Base-by-base conservation (phyloP, 2,888 invertebrate species). In the Drosophila setosimentum region DNA sequence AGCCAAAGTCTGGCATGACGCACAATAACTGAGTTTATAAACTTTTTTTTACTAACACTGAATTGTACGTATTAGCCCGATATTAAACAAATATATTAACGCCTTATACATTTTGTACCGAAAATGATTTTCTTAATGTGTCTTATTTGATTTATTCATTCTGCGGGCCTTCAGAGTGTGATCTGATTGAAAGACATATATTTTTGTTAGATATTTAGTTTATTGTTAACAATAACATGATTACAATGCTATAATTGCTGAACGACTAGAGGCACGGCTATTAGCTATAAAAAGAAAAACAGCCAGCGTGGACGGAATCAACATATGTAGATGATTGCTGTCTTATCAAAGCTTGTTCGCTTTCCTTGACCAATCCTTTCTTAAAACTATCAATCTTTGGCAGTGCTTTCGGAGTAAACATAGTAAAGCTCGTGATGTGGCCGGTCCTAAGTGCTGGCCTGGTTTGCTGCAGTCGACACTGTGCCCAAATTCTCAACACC, bases 301-400 rank as follows among this genome's bases (percentile, higher is more conserved):
- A 82, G 82, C 80, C 78, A 70, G 82, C 81, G 55, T 85, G 85
- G 85, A 85, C 87, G 85, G 85, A 87, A 87, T 87, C 72, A 72
- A 70, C 68, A 68, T 72, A 33, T 65, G 13, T 42, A 55, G 67
- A 64, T 71, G 55, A 66, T 68, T 74, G 65, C 63, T 53, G 55
- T 73, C 53, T 35, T 51, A 24, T 49, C 30, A 33, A 16, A 49
- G 29, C 58, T 21, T 37, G 16, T 40, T 48, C 35, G 27, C 27
- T 55, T 37, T 32, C 32, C 7, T n/a, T 33, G 40, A 57, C 65
- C 62, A 64, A 63, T 51, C 51, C 13, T 24, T 65, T 62, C 78
- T 65, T 78, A 77, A 57, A 75, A 53, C 75, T 82, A 83, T 74
- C 69, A 78, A 85, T 86, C 85, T 86, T 86, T 86, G 85, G 85